phyloP scores from a whole-genome alignment of 2,797 vertebrate genomes.

The Zalophus californianus region DNA sequence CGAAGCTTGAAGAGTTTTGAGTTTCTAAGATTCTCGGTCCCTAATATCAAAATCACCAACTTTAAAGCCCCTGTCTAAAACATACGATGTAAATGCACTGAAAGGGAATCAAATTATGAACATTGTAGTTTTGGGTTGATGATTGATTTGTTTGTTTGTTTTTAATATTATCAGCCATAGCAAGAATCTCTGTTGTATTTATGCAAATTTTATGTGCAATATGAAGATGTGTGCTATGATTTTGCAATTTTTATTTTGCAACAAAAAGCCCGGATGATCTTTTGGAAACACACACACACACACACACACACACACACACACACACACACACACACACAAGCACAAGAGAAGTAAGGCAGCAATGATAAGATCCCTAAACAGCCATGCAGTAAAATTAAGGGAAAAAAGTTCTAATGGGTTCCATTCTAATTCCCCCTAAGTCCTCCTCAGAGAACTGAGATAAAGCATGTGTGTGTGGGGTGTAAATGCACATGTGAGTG shows the following conservation, averaged over 20 bases:
- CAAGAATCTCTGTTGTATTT: background rate
- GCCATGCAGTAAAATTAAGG: background rate
- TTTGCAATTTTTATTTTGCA: slow-evolving; percentile 17
- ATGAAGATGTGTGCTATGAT: background rate
- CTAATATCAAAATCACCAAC: background rate
- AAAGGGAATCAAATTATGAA: background rate
- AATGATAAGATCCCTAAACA: background rate
- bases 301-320: no score
- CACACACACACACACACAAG: background rate
- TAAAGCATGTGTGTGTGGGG: background rate
- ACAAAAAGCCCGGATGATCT: background rate
- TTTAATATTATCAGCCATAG: background rate
- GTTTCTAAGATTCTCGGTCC: background rate
- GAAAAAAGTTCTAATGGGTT: background rate
- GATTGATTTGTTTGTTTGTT: background rate
- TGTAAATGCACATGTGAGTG: background rate
- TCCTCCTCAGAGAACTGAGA: background rate
- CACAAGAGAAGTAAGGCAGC: background rate
- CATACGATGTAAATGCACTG: background rate
- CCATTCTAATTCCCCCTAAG: background rate
- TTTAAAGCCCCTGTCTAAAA: background rate
- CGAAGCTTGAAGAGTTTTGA: background rate
- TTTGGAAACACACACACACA: background rate
- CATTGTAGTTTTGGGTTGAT: background rate
- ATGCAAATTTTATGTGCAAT: background rate